Conservation (phyloP, 2,797 vertebrate genomes). For the Scleropages formosus region DNA sequence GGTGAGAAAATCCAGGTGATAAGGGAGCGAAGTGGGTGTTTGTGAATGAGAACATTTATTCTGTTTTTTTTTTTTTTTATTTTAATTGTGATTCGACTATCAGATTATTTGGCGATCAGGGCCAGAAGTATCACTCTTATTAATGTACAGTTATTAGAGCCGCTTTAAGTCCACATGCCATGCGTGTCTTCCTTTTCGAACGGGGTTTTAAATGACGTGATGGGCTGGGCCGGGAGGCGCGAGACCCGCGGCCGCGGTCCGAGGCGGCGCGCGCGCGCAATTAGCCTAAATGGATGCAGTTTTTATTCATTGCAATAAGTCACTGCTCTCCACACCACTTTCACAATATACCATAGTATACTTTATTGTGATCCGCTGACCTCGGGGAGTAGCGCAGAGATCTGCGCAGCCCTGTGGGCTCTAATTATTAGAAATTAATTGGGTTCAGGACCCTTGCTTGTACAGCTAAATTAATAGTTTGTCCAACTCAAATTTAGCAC, state of each 20-base stretch:
- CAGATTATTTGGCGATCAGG: constrained; percentile 56
- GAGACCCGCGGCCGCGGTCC: constrained; percentile 66
- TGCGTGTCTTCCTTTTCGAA: constrained; percentile 77
- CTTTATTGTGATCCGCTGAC: constrained; percentile 84
- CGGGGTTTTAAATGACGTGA: constrained; percentile 79
- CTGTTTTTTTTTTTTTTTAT: no score
- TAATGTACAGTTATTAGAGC: constrained; percentile 85
- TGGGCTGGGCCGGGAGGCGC: constrained; percentile 63
- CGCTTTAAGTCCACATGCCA: no score
- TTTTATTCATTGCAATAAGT: constrained; percentile 86
- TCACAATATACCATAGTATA: constrained; percentile 75
- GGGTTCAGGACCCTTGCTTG: constrained; percentile 83
- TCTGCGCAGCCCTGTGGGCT: constrained; percentile 79
- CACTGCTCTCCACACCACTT: constrained; percentile 75
- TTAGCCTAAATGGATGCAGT: constrained; percentile 92
- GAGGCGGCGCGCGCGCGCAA: constrained; percentile 75
- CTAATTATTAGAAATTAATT: constrained; percentile 97
- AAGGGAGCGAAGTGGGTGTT: no score
- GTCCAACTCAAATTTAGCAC: constrained; percentile 78
- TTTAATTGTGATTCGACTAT: no score
- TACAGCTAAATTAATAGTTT: constrained; percentile 80
- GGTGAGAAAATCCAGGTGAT: no score
- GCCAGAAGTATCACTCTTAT: constrained; percentile 79
- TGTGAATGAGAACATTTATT: no score
- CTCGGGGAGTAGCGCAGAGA: constrained; percentile 69